phyloP scores from a whole-genome alignment of 2,113 vertebrate species.

The Polypterus senegalus region DNA sequence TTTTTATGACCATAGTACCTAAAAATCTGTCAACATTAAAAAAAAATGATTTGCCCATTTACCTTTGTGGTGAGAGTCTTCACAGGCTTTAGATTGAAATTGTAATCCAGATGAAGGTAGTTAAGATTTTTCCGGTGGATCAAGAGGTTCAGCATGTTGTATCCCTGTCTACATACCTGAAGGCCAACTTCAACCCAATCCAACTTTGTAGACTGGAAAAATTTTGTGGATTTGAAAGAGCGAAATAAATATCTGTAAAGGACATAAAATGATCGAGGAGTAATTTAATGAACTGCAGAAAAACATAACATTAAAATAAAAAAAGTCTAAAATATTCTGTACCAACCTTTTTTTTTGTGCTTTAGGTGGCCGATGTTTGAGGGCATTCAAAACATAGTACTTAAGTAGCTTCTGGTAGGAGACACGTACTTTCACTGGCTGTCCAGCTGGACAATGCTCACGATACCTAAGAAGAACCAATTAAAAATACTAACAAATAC shows the following conservation, averaged over 20 bases:
- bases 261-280: background rate
- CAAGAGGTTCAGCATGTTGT: slow-evolving; percentile 97
- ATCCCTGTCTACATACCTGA: slow-evolving; percentile 93
- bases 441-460: slow-evolving; percentile 93
- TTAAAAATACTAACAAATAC: background rate
- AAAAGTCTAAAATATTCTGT: background rate
- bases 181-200: slow-evolving; percentile 97
- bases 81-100: slow-evolving; percentile 95
- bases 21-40: no score
- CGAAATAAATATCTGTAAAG: slow-evolving; percentile 83
- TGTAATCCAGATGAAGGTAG: slow-evolving; percentile 95
- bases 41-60: background rate
- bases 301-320: background rate
- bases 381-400: slow-evolving; percentile 94
- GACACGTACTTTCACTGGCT: slow-evolving; percentile 93
- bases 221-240: slow-evolving; percentile 97
- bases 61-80: slow-evolving; percentile 98
- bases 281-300: background rate
- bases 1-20: no score
- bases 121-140: slow-evolving; percentile 98
- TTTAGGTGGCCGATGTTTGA: slow-evolving; percentile 94
- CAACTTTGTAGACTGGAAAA: slow-evolving; percentile 96
- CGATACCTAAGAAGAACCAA: slow-evolving; percentile 64
- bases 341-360: slow-evolving; percentile 92
- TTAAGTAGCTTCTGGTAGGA: slow-evolving; percentile 97